phyloP scores from a whole-genome alignment of 2,888 invertebrate genomes.

The Branchellion lobata region DNA sequence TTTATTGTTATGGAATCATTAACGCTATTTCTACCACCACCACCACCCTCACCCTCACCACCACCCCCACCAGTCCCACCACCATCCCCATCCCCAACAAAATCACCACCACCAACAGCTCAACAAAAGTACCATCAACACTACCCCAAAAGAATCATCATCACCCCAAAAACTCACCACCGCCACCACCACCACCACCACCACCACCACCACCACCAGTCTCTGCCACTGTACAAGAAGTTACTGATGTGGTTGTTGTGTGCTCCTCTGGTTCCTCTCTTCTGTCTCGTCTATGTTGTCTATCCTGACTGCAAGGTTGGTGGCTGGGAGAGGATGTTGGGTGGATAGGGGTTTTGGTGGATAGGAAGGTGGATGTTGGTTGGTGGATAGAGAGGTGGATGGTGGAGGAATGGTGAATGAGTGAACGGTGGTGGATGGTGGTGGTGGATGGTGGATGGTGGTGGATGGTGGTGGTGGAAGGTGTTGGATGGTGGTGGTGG shows the following conservation, averaged over 20 bases:
- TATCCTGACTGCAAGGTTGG: slow-evolving; percentile 61
- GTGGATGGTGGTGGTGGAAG: too few relatives aligned
- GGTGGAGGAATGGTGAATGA: background rate
- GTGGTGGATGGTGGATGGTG: background rate
- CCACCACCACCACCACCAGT: slow-evolving; percentile 60
- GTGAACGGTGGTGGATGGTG: background rate
- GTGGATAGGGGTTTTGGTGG: background rate
- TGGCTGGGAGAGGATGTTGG: background rate
- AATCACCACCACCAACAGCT: too few relatives aligned
- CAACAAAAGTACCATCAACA: too few relatives aligned
- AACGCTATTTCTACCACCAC: too few relatives aligned
- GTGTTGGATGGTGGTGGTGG: background rate
- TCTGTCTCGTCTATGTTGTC: slow-evolving; percentile 60
- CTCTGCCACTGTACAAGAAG: slow-evolving; percentile 62
- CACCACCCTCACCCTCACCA: too few relatives aligned
- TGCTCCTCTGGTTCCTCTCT: slow-evolving; percentile 53
- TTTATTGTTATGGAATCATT: too few relatives aligned
- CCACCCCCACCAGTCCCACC: too few relatives aligned
- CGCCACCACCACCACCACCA: too few relatives aligned
- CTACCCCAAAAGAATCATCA: too few relatives aligned
- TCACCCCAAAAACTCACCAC: too few relatives aligned
- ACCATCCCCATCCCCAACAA: too few relatives aligned
- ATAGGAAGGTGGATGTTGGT: background rate
- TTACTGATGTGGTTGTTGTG: slow-evolving; percentile 53
- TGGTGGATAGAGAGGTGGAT: background rate